Base-by-base conservation (phyloP, 2,888 invertebrate genomes). In the Eucriotettix oculatus region DNA sequence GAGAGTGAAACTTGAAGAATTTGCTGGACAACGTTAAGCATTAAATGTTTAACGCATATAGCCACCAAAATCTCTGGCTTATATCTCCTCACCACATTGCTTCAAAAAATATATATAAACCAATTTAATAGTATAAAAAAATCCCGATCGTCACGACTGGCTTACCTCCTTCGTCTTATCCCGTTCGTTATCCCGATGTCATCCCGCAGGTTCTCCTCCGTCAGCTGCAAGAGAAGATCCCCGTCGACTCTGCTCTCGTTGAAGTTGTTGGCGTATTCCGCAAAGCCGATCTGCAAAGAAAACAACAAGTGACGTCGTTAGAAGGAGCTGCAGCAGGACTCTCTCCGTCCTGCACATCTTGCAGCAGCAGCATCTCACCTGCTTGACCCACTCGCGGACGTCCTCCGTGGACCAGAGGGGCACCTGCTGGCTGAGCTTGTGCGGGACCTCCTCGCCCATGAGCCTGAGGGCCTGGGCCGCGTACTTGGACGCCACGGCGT, bases 381-480 rank as follows among this genome's bases (percentile, higher is more conserved):
- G 97, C 71, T 92, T 93, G 0, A 99, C 93, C 98, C 98, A 99
- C 75, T 97, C 95, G 67, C 88, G 81, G 0, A 99, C 98, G 72
- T 99, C 98, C 72, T 92, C 92, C 17, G 86, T 86, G 0, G 94
- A 94, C 99, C 99, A 99, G 10, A 97, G 79, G 0, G 98, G 98
- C 52, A 98, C 97, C 74, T 98, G 97, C 72, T 98, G 97, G 44
- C 96, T 95, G 60, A 99, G 76, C 72, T 96, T 97, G 73, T 99
- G 97, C 0, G 98, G 98, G 16, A 98, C 90, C 71, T 93, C 90
- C 73, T 98, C 98, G 1, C 97, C 98, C 63, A 99, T 94, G 16
- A 96, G 77, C 64, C 90, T 79, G 68, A 95, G 76, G 0, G 94
- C 93, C 77, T 92, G 91, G 10, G 90, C 93, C 1, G 98, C 98